A percentile compares a stretch with the other conserved stretches of the same genome.
Conservation (phyloP, 64 coral and sea anemone genomes). For the Acropora tenuis region DNA sequence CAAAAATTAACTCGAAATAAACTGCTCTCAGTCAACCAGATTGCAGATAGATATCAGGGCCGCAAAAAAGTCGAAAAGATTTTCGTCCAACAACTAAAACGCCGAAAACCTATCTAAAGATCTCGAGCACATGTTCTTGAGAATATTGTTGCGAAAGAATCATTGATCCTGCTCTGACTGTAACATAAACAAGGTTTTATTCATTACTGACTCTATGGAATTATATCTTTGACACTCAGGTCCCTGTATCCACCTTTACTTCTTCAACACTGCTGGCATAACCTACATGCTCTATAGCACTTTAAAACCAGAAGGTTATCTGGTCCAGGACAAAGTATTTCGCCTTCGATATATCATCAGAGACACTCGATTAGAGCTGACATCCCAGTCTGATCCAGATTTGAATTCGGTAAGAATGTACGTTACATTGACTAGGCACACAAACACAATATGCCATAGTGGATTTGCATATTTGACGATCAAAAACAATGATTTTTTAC, state of each 20-base stretch:
- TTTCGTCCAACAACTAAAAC: too few species aligned
- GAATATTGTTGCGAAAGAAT: too few species aligned
- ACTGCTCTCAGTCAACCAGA: too few species aligned
- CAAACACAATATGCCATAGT: too few species aligned
- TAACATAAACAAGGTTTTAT: not conserved
- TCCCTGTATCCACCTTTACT: slow-evolving; percentile 17
- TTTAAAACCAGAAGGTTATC: slow-evolving; percentile 86
- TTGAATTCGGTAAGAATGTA: not conserved
- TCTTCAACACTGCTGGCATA: slow-evolving; percentile 56
- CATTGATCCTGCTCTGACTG: too few species aligned
- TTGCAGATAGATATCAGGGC: too few species aligned
- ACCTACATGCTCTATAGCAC: slow-evolving; percentile 59
- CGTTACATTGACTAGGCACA: not conserved
- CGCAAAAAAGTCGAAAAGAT: too few species aligned
- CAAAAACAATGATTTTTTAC: too few species aligned
- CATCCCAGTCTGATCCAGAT: not conserved
- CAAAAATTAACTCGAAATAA: too few species aligned
- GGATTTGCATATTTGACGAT: too few species aligned
- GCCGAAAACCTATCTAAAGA: too few species aligned
- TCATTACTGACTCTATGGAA: not conserved
- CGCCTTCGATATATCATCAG: slow-evolving; percentile 31
- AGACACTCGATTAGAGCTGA: not conserved
- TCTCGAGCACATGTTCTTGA: too few species aligned
- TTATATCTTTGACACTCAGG: slow-evolving; percentile 4
- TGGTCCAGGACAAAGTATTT: slow-evolving; percentile 19